Evolutionary conservation across 2,888 invertebrate genomes (phyloP).

Genomic region (Pandemis heparana): DNA sequence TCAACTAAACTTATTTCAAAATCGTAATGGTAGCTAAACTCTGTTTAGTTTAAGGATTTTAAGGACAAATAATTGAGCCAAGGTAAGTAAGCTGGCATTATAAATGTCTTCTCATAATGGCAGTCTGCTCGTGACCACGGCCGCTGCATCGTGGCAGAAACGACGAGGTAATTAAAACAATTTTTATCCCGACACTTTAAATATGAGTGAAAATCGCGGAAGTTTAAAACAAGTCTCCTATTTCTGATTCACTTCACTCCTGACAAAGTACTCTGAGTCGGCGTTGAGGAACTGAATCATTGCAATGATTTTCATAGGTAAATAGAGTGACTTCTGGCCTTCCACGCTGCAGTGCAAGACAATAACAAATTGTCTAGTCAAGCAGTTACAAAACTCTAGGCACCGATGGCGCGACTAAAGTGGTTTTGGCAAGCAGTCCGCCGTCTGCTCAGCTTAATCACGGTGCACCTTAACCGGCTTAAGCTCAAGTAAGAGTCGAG

Average conservation of each 20-base stretch:
- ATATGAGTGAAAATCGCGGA: too few species aligned
- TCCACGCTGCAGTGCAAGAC: neutral
- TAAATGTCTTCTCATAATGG: too few species aligned
- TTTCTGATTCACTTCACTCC: too few species aligned
- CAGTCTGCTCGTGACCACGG: too few species aligned
- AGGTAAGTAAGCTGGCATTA: neutral
- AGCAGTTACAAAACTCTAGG: constrained; percentile 16
- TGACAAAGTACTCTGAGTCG: too few species aligned
- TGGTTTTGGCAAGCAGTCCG: constrained; percentile 79
- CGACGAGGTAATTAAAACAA: too few species aligned
- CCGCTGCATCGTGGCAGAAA: too few species aligned
- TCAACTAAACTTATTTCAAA: neutral
- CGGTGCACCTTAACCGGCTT: constrained; percentile 74
- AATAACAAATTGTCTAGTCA: constrained; percentile 11
- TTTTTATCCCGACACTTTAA: too few species aligned
- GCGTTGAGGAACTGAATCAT: too few species aligned
- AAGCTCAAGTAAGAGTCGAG: constrained; percentile 59
- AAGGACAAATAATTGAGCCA: neutral
- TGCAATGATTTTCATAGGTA: too few species aligned
- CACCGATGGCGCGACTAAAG: constrained; percentile 65
- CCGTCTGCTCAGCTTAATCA: constrained; percentile 77
- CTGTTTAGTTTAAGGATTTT: neutral
- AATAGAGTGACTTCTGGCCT: too few species aligned
- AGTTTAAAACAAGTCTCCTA: too few species aligned
- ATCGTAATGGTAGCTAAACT: neutral